phyloP scores from a whole-genome alignment of 2,113 vertebrate genomes.

The Oreocharis arfaki region DNA sequence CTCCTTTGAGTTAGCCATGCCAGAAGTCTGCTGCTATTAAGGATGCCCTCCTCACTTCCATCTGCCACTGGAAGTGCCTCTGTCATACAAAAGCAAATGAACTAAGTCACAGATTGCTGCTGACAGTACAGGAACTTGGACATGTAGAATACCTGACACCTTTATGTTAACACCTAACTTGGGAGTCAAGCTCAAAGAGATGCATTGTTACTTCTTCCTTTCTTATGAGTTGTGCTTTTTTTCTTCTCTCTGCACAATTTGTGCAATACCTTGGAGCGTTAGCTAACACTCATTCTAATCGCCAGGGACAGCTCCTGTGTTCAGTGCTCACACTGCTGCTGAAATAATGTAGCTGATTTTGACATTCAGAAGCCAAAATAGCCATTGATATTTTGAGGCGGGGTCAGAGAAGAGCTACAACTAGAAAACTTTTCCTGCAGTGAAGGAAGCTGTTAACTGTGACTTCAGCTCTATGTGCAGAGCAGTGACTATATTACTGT shows the following conservation, averaged over 20 bases:
- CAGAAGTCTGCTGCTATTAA: neutral
- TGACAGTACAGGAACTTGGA: neutral
- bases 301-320: neutral
- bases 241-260: neutral
- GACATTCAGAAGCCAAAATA: neutral
- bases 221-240: neutral
- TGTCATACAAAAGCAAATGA: neutral
- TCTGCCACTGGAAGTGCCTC: neutral
- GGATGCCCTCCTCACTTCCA: neutral
- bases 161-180: neutral
- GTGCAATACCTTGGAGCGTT: neutral
- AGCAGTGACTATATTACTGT: neutral
- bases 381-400: neutral
- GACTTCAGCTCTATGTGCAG: neutral
- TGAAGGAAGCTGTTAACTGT: neutral
- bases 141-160: neutral
- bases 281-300: neutral
- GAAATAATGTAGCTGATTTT: neutral
- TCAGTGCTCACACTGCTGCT: neutral
- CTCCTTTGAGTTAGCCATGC: neutral
- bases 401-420: neutral
- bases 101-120: neutral
- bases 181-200: neutral
- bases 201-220: neutral
- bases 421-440: neutral